Percentiles rank a stretch among this genome's conserved stretches.
phyloP scores from a whole-genome alignment of 2,797 vertebrate species.

The Sarcoramphus papa region DNA sequence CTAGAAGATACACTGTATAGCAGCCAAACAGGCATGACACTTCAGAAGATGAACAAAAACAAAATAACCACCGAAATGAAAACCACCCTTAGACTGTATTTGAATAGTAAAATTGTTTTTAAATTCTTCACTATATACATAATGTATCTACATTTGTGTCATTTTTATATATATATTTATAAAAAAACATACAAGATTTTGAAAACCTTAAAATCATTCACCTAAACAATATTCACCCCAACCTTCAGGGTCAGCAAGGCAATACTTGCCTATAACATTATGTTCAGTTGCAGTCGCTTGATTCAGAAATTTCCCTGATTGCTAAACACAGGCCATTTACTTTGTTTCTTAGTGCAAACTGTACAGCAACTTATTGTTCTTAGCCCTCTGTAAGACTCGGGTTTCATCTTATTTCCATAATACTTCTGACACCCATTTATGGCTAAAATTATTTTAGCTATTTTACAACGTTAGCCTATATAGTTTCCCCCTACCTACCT shows the following conservation, averaged over 20 bases:
- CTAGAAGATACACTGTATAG: conserved; percentile 51
- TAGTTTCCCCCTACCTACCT: conserved; percentile 11
- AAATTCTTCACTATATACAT: conserved; percentile 70
- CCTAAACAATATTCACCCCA: conserved; percentile 36
- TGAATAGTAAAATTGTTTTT: conserved; percentile 51
- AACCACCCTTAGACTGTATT: conserved; percentile 32
- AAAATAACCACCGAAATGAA: conserved; percentile 18
- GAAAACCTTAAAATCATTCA: conserved; percentile 71
- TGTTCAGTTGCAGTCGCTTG: background rate
- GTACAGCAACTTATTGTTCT: conserved; percentile 28
- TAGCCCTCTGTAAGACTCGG: conserved; percentile 23
- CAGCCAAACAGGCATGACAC: conserved; percentile 62
- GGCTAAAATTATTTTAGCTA: conserved; percentile 58
- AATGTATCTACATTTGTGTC: conserved; percentile 64
- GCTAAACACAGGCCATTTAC: background rate
- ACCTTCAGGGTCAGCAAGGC: conserved; percentile 26
- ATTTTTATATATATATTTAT: conserved; percentile 48
- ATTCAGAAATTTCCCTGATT: conserved; percentile 19
- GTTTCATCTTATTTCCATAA: conserved; percentile 5
- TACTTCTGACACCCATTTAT: conserved; percentile 41
- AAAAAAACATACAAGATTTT: conserved; percentile 59
- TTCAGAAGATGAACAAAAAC: conserved; percentile 39
- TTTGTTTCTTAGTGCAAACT: conserved; percentile 50
- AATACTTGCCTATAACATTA: background rate
- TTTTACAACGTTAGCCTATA: conserved; percentile 58